A percentile compares a stretch with the other conserved stretches of the same genome.
These are phyloP conservation scores for Polypedilum vanderplanki DNA, from an alignment of 1,140 invertebrate genomes.

Conservation along the genomic window DNA sequence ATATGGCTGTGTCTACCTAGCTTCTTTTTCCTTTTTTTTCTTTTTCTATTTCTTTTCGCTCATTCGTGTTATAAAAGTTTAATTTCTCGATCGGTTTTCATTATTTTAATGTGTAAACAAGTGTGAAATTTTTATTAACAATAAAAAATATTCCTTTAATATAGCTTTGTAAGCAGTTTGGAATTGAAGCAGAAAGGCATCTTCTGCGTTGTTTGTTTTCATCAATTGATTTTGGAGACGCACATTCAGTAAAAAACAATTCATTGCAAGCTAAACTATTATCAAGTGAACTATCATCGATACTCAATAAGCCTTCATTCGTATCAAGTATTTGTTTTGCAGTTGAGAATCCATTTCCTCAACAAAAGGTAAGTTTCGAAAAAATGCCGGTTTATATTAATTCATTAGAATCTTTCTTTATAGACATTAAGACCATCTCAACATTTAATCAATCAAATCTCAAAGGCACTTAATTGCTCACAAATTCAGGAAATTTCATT, in stretches of 20 bases:
- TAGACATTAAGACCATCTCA: constrained; percentile 66
- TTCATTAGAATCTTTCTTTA: constrained; percentile 37
- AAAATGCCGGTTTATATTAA: too few relatives aligned
- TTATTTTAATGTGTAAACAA: neutral
- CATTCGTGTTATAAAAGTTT: constrained; percentile 29
- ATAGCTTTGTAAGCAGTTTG: constrained; percentile 71
- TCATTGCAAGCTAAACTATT: constrained; percentile 64
- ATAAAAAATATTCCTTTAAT: constrained; percentile 35
- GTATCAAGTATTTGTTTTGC: constrained; percentile 73
- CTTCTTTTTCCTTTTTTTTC: neutral
- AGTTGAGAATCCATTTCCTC: constrained; percentile 60
- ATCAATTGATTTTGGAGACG: constrained; percentile 55
- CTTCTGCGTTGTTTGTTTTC: constrained; percentile 80
- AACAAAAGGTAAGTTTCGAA: constrained; percentile 50
- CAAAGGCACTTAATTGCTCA: constrained; percentile 73
- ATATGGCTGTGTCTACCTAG: neutral
- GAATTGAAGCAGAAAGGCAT: constrained; percentile 81
- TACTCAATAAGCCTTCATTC: constrained; percentile 65
- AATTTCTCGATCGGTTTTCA: neutral
- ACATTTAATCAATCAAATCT: constrained; percentile 73
- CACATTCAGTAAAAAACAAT: constrained; percentile 47
- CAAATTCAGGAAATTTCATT: constrained; percentile 84
- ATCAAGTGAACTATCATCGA: constrained; percentile 60
- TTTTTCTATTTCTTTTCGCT: neutral
- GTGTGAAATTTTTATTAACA: neutral